Evolutionary conservation across 2,888 invertebrate species (phyloP).

Genomic region (Phaonia tiefii): DNA sequence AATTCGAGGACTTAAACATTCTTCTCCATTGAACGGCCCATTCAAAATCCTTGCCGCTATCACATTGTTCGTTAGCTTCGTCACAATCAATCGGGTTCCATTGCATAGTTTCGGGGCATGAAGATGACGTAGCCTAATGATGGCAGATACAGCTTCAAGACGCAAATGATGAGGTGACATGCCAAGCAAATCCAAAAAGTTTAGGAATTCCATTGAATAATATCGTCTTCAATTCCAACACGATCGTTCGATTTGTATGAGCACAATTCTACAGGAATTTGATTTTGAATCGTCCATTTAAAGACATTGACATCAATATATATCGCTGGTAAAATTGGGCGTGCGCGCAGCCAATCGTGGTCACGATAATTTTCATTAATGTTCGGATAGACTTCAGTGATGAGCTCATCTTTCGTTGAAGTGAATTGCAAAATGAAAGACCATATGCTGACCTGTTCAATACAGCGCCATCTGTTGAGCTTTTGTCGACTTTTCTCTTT

Average conservation of each 20-base stretch:
- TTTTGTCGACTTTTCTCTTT: too few relatives aligned
- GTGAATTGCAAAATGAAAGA: too few relatives aligned
- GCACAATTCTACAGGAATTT: constrained; percentile 48
- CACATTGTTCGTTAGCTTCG: constrained; percentile 71
- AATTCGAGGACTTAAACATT: too few relatives aligned
- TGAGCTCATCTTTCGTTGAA: too few relatives aligned
- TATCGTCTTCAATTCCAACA: constrained; percentile 57
- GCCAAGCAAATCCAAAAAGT: constrained; percentile 52
- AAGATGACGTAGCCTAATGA: constrained; percentile 72
- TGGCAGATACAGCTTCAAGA: constrained; percentile 71
- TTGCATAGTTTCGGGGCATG: constrained; percentile 68
- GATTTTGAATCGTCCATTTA: constrained; percentile 44
- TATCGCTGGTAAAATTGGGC: too few relatives aligned
- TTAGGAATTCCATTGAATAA: constrained; percentile 11
- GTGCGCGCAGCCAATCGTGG: constrained; percentile 46
- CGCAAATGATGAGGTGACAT: constrained; percentile 54
- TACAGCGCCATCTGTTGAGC: too few relatives aligned
- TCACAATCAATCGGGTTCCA: constrained; percentile 70
- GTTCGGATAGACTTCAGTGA: constrained; percentile 23
- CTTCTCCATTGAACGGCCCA: too few relatives aligned
- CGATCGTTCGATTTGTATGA: constrained; percentile 56
- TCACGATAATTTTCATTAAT: constrained; percentile 27
- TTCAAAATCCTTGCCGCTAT: constrained; percentile 67
- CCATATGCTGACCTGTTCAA: too few relatives aligned
- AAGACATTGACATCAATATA: constrained; percentile 49